phyloP scores from a whole-genome alignment of 30 jellyfish, hydroid and myxozoan genomes.

The Pelagia noctiluca region DNA sequence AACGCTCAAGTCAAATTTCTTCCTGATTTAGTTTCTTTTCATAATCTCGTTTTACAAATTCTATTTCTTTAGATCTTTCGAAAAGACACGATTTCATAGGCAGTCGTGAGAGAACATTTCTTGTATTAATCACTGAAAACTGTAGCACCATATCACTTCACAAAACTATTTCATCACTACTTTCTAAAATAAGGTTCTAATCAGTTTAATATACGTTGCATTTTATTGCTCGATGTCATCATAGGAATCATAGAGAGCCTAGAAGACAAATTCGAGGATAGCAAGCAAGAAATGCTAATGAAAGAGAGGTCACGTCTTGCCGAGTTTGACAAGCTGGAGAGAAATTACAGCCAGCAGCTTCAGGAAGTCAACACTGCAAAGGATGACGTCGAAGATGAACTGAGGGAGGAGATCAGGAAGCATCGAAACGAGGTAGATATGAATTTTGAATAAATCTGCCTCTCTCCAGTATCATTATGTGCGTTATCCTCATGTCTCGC shows the following conservation, averaged over 20 bases:
- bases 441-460: not conserved
- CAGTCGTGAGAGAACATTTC: too few relatives aligned
- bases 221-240: too few relatives aligned
- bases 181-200: too few relatives aligned
- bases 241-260: slow-evolving; percentile 82
- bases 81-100: too few relatives aligned
- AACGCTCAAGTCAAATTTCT: too few relatives aligned
- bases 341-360: slow-evolving; percentile 36
- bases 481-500: not conserved
- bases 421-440: slow-evolving; percentile 58
- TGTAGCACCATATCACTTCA: too few relatives aligned
- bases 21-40: too few relatives aligned
- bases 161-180: too few relatives aligned
- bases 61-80: too few relatives aligned
- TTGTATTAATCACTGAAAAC: too few relatives aligned
- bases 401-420: slow-evolving; percentile 37
- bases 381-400: slow-evolving; percentile 68
- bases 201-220: too few relatives aligned
- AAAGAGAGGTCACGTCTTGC: slow-evolving; percentile 66
- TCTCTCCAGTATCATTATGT: not conserved
- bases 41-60: too few relatives aligned
- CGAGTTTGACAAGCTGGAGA: slow-evolving; percentile 48
- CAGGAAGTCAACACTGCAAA: slow-evolving; percentile 49
- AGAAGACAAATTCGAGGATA: slow-evolving; percentile 77
- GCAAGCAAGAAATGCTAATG: slow-evolving; percentile 53